Conservation (phyloP, 2,113 vertebrate species). For the Pantherophis guttatus region DNA sequence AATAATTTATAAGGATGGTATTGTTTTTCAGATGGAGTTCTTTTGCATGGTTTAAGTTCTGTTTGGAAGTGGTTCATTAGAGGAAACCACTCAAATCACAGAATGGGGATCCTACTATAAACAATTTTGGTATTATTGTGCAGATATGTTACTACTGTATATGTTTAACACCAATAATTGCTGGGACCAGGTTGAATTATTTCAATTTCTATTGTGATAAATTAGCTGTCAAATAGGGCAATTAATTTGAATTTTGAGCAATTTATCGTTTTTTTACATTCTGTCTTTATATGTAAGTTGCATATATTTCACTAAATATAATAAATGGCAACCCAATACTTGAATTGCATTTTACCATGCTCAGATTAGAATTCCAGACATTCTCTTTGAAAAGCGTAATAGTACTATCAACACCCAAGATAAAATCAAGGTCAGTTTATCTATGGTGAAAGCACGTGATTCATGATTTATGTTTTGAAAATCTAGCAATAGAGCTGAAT, state of each 20-base stretch:
- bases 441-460: conserved; percentile 1
- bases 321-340: conserved; percentile 27
- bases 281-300: not conserved
- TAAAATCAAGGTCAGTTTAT: conserved; percentile 16
- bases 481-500: not conserved
- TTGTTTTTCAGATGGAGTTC: not conserved
- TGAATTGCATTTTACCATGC: conserved; percentile 30
- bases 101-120: not conserved
- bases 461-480: not conserved
- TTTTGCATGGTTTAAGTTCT: not conserved
- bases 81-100: not conserved
- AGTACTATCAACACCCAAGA: conserved; percentile 10
- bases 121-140: not conserved
- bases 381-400: conserved; percentile 20
- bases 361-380: conserved; percentile 12
- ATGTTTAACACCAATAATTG: conserved; percentile 28
- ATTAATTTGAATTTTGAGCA: conserved; percentile 44
- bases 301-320: conserved; percentile 33
- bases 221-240: conserved; percentile 47
- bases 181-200: not conserved
- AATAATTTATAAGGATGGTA: not conserved
- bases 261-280: conserved; percentile 11
- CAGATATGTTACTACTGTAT: not conserved
- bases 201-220: conserved; percentile 38
- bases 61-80: not conserved